Conservation (phyloP, 2,113 vertebrate species). For the Alethe castanea region DNA sequence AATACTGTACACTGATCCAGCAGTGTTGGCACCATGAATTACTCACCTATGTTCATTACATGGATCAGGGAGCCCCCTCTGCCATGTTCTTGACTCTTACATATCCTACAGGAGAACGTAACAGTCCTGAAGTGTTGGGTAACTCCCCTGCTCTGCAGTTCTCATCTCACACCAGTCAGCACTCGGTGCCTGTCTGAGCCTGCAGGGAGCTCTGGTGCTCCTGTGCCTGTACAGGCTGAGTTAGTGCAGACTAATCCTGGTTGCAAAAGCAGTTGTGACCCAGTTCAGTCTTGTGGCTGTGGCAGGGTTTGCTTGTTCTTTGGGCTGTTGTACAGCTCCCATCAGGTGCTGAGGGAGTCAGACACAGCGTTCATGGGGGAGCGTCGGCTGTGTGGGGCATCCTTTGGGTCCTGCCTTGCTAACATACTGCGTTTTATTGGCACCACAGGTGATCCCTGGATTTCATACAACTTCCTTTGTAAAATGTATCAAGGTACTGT, state of each 20-base stretch:
- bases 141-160: not conserved
- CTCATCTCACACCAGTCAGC: not conserved
- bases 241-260: not conserved
- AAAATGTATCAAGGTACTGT: constrained; percentile 60
- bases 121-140: not conserved
- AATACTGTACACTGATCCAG: not conserved
- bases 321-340: not conserved
- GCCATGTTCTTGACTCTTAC: not conserved
- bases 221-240: not conserved
- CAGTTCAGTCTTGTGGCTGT: not conserved
- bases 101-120: not conserved
- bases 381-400: not conserved
- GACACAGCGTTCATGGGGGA: not conserved
- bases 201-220: not conserved
- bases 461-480: constrained; percentile 60
- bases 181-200: not conserved
- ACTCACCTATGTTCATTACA: not conserved
- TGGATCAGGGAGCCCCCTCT: not conserved
- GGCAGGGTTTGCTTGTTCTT: not conserved
- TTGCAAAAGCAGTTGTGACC: not conserved
- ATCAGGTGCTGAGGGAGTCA: not conserved
- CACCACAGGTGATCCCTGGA: constrained; percentile 49
- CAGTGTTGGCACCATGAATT: not conserved
- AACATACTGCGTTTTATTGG: constrained; percentile 54
- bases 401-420: constrained; percentile 32